Percentiles rank a stretch among this genome's conserved stretches.
Evolutionary conservation across 1,140 invertebrate species (phyloP).

Genomic region (Babylonia areolata): DNA sequence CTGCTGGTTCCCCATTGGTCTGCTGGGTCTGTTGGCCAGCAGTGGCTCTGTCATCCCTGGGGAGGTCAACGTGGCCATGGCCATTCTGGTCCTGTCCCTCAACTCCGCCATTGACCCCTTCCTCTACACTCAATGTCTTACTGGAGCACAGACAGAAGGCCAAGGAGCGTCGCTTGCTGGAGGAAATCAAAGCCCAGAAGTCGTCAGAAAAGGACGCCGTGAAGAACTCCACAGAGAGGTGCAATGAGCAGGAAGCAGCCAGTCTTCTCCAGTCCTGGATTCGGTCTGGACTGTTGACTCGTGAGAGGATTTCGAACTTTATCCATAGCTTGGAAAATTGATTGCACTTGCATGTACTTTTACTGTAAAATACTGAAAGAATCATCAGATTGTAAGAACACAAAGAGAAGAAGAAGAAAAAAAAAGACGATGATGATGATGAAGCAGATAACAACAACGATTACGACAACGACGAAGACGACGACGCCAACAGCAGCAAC

Average conservation of each 20-base stretch:
- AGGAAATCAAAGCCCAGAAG: neutral
- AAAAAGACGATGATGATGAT: too few relatives aligned
- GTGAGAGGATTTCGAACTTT: neutral
- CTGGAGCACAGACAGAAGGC: neutral
- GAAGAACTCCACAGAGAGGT: neutral
- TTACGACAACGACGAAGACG: too few relatives aligned
- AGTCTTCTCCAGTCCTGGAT: neutral
- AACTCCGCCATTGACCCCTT: neutral
- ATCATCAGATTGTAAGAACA: too few relatives aligned
- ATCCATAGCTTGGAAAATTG: neutral
- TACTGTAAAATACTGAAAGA: too few relatives aligned
- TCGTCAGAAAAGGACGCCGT: neutral
- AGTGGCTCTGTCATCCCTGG: neutral
- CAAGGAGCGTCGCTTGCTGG: neutral
- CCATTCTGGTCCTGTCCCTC: neutral
- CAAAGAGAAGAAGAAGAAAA: too few relatives aligned
- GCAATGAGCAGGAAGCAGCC: neutral
- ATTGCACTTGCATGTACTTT: too few relatives aligned
- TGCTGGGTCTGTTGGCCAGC: neutral
- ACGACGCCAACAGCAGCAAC: too few relatives aligned
- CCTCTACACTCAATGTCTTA: neutral
- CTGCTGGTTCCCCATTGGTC: neutral
- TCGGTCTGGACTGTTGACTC: neutral
- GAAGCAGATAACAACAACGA: too few relatives aligned
- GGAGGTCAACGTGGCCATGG: conserved; percentile 5